Evolutionary conservation across 2,888 invertebrate genomes (phyloP).

Genomic region (Patella pellucida): DNA sequence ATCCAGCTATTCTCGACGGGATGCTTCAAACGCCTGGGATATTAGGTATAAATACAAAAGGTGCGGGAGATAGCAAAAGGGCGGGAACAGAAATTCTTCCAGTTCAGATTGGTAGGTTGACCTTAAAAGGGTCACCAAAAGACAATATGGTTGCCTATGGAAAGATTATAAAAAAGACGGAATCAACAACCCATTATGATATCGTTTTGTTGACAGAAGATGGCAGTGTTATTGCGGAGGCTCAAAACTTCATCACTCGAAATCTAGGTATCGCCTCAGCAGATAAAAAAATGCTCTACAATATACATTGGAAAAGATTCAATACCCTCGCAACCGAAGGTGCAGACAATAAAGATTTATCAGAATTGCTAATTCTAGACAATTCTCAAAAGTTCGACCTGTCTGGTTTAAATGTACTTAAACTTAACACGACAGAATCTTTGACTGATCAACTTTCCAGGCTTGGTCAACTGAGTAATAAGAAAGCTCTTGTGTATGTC

Average conservation of each 20-base stretch:
- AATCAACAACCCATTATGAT: conserved; percentile 32
- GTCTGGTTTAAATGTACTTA: too few relatives aligned
- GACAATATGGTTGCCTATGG: background rate
- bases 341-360: too few relatives aligned
- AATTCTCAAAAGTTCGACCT: too few relatives aligned
- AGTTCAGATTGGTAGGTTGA: background rate
- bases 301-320: too few relatives aligned
- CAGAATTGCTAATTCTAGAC: too few relatives aligned
- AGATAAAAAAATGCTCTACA: too few relatives aligned
- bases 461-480: too few relatives aligned
- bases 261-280: too few relatives aligned
- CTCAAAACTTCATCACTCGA: conserved; percentile 27
- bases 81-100: background rate
- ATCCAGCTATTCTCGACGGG: conserved; percentile 24
- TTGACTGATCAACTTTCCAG: too few relatives aligned
- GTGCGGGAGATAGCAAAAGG: background rate
- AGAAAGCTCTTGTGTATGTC: too few relatives aligned
- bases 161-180: conserved; percentile 17
- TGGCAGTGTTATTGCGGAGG: conserved; percentile 39
- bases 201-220: conserved; percentile 32
- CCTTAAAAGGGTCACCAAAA: background rate
- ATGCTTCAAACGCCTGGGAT: conserved; percentile 17
- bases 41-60: conserved; percentile 8
- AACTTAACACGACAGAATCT: too few relatives aligned
- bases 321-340: too few relatives aligned